phyloP scores from a whole-genome alignment of 1,140 invertebrate genomes.

The Drosophila chauvacae region DNA sequence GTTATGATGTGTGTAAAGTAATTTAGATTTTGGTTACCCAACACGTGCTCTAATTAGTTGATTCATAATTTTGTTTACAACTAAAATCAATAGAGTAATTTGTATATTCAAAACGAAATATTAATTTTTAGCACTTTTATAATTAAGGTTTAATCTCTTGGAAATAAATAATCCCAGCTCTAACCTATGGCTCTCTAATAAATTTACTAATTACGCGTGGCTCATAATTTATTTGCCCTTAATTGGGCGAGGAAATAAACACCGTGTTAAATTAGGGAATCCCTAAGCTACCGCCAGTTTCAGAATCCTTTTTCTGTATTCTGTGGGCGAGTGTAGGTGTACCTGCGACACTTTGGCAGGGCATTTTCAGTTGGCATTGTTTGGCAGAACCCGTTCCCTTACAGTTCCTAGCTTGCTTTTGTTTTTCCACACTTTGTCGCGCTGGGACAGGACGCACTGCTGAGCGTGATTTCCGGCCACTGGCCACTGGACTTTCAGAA shows the following conservation, averaged over 20 bases:
- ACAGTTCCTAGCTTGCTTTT: constrained; percentile 35
- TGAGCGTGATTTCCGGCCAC: constrained; percentile 76
- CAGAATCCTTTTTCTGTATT: neutral
- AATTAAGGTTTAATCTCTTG: neutral
- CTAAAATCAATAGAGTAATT: neutral
- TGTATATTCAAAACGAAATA: too few relatives aligned
- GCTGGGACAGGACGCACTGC: constrained; percentile 41
- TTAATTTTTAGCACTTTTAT: neutral
- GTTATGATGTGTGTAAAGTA: neutral
- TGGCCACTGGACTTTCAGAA: constrained; percentile 32
- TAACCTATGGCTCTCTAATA: neutral
- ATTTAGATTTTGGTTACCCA: neutral
- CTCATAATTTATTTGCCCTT: neutral
- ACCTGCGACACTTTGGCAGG: neutral
- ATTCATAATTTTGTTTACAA: neutral
- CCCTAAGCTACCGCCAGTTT: neutral
- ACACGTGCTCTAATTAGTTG: neutral
- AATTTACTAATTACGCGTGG: neutral
- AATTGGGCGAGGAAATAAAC: neutral
- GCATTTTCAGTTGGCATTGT: constrained; percentile 8
- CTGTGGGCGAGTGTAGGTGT: neutral
- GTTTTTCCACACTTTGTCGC: constrained; percentile 61
- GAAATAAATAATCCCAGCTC: neutral
- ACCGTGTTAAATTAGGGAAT: neutral
- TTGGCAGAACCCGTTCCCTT: neutral